A percentile compares a stretch with the other conserved stretches of the same genome.
phyloP scores from a whole-genome alignment of 2,797 vertebrate species.

The Coranthus polyacanthus region DNA sequence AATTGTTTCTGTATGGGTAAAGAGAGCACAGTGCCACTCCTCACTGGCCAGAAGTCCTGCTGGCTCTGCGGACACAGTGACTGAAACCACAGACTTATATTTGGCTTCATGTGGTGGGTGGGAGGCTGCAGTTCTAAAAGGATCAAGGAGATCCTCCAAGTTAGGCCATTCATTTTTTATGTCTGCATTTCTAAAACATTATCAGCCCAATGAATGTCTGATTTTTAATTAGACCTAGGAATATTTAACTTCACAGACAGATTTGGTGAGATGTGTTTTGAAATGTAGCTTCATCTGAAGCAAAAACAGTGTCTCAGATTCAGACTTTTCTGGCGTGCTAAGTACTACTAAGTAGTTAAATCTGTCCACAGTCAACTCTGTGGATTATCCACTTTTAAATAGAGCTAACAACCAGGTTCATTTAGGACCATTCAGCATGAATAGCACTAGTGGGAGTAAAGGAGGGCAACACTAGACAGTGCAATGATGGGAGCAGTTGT shows the following conservation, averaged over 20 bases:
- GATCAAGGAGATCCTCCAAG: not conserved
- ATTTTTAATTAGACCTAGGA: not conserved
- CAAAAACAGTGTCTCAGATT: slow-evolving; percentile 11
- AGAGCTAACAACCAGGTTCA: not conserved
- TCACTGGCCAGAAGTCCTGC: slow-evolving; percentile 21
- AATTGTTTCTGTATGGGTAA: slow-evolving; percentile 9
- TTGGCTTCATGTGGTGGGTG: slow-evolving; percentile 48
- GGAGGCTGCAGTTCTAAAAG: slow-evolving; percentile 22
- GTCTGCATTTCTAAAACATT: not conserved
- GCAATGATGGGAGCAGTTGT: not conserved
- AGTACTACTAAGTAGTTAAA: not conserved
- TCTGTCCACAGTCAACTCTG: not conserved
- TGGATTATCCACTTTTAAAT: not conserved
- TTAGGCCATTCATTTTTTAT: not conserved
- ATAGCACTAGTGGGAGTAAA: not conserved
- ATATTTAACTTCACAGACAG: not conserved
- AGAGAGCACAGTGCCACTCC: slow-evolving; percentile 36
- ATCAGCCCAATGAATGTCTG: too few species aligned
- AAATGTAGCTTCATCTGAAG: too few species aligned
- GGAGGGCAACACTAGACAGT: not conserved
- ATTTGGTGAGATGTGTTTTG: not conserved
- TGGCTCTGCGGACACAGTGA: slow-evolving; percentile 26
- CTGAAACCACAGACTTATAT: slow-evolving; percentile 58
- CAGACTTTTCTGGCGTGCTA: not conserved
- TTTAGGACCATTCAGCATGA: not conserved